Evolutionary conservation across 1,140 invertebrate genomes (phyloP).

Genomic region (Drosophila mojavensis): DNA sequence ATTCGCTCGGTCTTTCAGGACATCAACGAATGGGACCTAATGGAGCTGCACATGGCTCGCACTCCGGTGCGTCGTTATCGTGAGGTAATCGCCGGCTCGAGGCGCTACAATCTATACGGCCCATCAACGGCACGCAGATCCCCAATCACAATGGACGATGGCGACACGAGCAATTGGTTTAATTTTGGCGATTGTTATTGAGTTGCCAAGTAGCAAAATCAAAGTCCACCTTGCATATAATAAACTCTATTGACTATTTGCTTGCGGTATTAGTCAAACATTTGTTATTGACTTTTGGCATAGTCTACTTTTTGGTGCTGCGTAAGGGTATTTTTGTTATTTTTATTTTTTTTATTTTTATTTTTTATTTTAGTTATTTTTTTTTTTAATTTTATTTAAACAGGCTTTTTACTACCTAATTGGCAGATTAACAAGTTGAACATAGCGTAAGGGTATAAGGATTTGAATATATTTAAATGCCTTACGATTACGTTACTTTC

Average conservation of each 20-base stretch:
- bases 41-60: conserved; percentile 67
- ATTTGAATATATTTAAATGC: too few relatives aligned
- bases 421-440: too few relatives aligned
- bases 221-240: not conserved
- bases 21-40: conserved; percentile 65
- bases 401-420: too few relatives aligned
- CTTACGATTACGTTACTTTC: too few relatives aligned
- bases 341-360: too few relatives aligned
- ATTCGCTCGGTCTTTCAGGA: conserved; percentile 72
- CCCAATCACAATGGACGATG: conserved; percentile 61
- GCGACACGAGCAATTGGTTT: conserved; percentile 51
- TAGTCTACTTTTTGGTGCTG: too few relatives aligned
- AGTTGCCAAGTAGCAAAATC: not conserved
- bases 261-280: not conserved
- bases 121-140: conserved; percentile 62
- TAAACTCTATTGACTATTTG: not conserved
- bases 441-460: too few relatives aligned
- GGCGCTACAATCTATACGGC: conserved; percentile 67
- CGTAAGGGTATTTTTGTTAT: too few relatives aligned
- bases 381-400: too few relatives aligned
- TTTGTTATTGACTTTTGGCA: not conserved
- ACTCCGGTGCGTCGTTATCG: conserved; percentile 61
- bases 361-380: too few relatives aligned
- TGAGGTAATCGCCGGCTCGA: conserved; percentile 55
- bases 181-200: conserved; percentile 58